Evolutionary conservation across 1,140 invertebrate species (phyloP), one percentile per base, ranked within the genome.

Genomic region (Cyphomyrmex costatus): DNA sequence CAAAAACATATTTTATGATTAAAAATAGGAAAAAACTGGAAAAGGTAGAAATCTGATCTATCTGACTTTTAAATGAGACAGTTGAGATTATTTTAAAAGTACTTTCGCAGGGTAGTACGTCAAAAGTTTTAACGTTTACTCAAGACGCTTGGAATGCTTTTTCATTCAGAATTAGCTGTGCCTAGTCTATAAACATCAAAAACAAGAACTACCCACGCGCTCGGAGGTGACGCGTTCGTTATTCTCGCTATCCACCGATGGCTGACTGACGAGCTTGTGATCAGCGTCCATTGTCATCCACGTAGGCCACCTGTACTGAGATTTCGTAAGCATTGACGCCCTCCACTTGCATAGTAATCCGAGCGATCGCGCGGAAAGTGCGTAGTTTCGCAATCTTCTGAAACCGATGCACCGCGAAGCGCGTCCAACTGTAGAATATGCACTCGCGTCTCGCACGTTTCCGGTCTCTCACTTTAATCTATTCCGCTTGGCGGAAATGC

Each of bases 221-320:
- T 91, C 79, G 65, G 76, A 89, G 58, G 88, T 89, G 88, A 89
- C 88, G 56, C 86, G 90, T 21, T 88, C 91, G 87, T 88, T 92
- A 88, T 91, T 92, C 65, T 92, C 91, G 89, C 90, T 92, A 82
- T 92, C 91, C 77, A 91, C 80, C 56, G 92, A 92, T 53, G 91
- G 82, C 65, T 87, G 90, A 74, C 90, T 91, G 85, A 87, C 84
- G 78, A 91, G 88, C 53, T 88, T 91, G 58, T 76, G 82, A 82
- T 89, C 90, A 88, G 86, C 88, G 80, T 92, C 91, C 89, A 91
- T 93, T 88, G 91, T 92, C 86, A 91, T 90, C 80, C 71, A 71
- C 74, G 66, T 89, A 79, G 60, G 80, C 51, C 83, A 68, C 80
- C 61, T 84, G 68, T 86, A 56, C 49, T 36, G 77, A 68, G 56